These are phyloP conservation scores for Lateolabrax maculatus DNA, from an alignment of 2,797 vertebrate genomes.

Conservation along the genomic window DNA sequence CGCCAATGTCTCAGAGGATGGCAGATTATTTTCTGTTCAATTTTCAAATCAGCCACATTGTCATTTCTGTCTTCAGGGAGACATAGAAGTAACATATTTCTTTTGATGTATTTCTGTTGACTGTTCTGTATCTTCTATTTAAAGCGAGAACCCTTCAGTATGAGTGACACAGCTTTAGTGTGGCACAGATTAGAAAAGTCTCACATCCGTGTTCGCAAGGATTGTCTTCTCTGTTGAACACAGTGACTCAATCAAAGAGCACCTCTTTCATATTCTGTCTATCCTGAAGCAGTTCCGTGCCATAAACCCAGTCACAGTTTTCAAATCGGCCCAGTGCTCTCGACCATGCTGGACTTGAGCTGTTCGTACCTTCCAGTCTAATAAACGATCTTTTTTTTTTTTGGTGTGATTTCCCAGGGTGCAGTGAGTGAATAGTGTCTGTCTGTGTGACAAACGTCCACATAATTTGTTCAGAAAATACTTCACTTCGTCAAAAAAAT, in stretches of 20 bases:
- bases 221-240: slow-evolving; percentile 55
- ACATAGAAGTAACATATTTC: slow-evolving; percentile 61
- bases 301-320: slow-evolving; percentile 35
- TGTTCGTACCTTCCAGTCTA: slow-evolving; percentile 31
- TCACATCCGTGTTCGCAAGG: slow-evolving; percentile 57
- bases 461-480: slow-evolving; percentile 63
- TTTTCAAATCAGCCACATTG: slow-evolving; percentile 80
- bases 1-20: slow-evolving; percentile 72
- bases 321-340: slow-evolving; percentile 45
- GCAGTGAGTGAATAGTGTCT: slow-evolving; percentile 30
- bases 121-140: slow-evolving; percentile 64
- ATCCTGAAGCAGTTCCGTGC: slow-evolving; percentile 19
- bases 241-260: slow-evolving; percentile 52
- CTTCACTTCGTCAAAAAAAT: slow-evolving; percentile 52
- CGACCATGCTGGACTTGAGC: slow-evolving; percentile 24
- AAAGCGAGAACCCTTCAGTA: slow-evolving; percentile 58
- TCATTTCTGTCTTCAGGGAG: slow-evolving; percentile 70
- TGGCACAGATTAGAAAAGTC: slow-evolving; percentile 50
- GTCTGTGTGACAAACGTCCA: slow-evolving; percentile 28
- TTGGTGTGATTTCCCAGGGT: slow-evolving; percentile 38
- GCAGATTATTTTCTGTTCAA: slow-evolving; percentile 77
- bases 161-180: slow-evolving; percentile 64
- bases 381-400: slow-evolving; percentile 12
- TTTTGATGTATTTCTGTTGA: slow-evolving; percentile 68
- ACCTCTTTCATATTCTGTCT: slow-evolving; percentile 27